These are phyloP conservation scores for Dissostichus mawsoni DNA, from an alignment of 2,113 vertebrate species.

Conservation along the genomic window DNA sequence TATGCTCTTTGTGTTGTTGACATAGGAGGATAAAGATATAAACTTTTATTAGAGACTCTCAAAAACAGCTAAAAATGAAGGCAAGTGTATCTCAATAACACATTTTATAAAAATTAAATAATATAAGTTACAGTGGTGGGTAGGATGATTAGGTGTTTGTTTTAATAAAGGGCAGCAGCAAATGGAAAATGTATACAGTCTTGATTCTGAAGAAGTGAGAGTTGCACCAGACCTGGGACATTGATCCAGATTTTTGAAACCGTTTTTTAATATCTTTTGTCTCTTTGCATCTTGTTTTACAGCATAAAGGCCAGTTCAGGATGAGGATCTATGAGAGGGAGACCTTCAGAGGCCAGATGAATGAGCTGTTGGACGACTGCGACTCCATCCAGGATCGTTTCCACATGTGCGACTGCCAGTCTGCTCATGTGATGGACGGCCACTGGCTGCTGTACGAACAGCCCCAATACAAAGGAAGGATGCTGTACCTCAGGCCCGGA, in stretches of 20 bases:
- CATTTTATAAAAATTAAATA: no score
- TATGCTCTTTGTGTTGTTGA: slow-evolving; percentile 26
- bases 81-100: no score
- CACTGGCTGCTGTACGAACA: slow-evolving; percentile 82
- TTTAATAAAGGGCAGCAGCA: no score
- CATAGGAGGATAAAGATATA: neutral
- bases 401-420: slow-evolving; percentile 80
- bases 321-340: slow-evolving; percentile 83
- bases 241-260: no score
- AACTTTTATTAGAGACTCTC: neutral
- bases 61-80: no score
- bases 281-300: slow-evolving; percentile 6
- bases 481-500: slow-evolving; percentile 75
- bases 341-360: slow-evolving; percentile 80
- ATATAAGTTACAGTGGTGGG: no score
- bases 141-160: no score
- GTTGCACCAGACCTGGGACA: no score
- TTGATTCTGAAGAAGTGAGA: no score
- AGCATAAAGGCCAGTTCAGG: slow-evolving; percentile 79
- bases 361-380: slow-evolving; percentile 81
- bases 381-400: slow-evolving; percentile 70
- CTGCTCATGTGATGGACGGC: slow-evolving; percentile 78
- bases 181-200: no score
- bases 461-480: slow-evolving; percentile 75
- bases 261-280: neutral